Evolutionary conservation across 2,113 vertebrate species (phyloP).

Genomic region (Anhinga anhinga): DNA sequence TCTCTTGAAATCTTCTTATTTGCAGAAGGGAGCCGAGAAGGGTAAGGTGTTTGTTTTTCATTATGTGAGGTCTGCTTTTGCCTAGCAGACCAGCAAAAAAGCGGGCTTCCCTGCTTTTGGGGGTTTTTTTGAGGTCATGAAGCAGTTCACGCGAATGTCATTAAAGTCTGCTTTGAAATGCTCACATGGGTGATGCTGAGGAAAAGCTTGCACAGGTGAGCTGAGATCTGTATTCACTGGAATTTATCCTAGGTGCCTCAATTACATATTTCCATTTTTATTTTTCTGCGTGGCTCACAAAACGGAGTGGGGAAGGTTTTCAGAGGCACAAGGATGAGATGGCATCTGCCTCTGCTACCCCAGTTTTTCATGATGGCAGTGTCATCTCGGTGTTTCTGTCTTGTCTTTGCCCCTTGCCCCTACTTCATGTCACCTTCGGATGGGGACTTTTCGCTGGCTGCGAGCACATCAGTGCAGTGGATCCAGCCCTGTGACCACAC

Average conservation of each 20-base stretch:
- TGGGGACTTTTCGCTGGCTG: neutral
- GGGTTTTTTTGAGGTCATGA: neutral
- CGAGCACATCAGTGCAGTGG: accelerated
- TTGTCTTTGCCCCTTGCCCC: neutral
- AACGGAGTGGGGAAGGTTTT: accelerated
- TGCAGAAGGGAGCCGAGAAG: neutral
- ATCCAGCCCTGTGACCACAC: neutral
- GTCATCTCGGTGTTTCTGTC: accelerated
- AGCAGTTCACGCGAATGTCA: neutral
- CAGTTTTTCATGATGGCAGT: accelerated
- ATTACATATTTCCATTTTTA: neutral
- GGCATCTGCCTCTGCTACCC: neutral
- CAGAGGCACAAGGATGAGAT: neutral
- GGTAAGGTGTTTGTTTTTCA: neutral
- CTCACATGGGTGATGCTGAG: neutral
- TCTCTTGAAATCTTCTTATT: neutral
- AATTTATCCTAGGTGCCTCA: neutral
- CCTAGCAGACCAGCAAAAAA: neutral
- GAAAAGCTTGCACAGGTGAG: neutral
- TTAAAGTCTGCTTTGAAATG: neutral
- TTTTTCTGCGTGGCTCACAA: neutral
- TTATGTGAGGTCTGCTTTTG: neutral
- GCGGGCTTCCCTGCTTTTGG: neutral
- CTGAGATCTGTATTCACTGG: accelerated
- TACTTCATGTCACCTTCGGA: accelerated